These are phyloP conservation scores for Heterodera carotae DNA, from an alignment of 1,140 invertebrate species.

Conservation along the genomic window DNA sequence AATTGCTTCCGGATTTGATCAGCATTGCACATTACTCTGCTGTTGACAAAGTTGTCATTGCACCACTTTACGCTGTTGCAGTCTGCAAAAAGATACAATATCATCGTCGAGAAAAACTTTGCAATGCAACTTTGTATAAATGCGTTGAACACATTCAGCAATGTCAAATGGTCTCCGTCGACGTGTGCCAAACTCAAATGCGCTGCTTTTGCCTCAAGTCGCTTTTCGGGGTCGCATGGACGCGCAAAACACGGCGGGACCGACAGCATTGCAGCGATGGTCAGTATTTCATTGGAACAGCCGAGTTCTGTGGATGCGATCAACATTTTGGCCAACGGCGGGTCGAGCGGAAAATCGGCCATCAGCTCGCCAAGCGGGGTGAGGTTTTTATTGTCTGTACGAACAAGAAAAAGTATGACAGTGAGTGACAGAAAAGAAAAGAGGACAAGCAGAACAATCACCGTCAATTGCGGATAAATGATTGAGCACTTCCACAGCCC, in stretches of 20 bases:
- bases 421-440: too few relatives aligned
- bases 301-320: conserved; percentile 89
- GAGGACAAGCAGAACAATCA: not conserved
- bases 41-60: conserved; percentile 99
- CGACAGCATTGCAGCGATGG: conserved; percentile 91
- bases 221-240: conserved; percentile 97
- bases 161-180: conserved; percentile 91
- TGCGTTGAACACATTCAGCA: conserved; percentile 93
- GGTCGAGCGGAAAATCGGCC: conserved; percentile 85
- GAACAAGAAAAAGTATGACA: too few relatives aligned
- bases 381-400: conserved; percentile 69
- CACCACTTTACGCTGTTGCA: conserved; percentile 94
- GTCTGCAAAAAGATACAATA: conserved; percentile 65
- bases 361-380: conserved; percentile 84
- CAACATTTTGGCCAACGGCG: conserved; percentile 78
- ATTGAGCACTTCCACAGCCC: conserved; percentile 51
- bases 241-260: conserved; percentile 99
- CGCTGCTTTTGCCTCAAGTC: conserved; percentile 95
- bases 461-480: conserved; percentile 49
- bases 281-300: conserved; percentile 98
- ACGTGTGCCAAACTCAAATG: conserved; percentile 99
- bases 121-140: conserved; percentile 99
- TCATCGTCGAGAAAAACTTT: not conserved
- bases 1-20: conserved; percentile 82
- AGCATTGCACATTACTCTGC: conserved; percentile 89